Conservation (phyloP, 2,113 vertebrate genomes). For the Andinoacara biseriatus region DNA sequence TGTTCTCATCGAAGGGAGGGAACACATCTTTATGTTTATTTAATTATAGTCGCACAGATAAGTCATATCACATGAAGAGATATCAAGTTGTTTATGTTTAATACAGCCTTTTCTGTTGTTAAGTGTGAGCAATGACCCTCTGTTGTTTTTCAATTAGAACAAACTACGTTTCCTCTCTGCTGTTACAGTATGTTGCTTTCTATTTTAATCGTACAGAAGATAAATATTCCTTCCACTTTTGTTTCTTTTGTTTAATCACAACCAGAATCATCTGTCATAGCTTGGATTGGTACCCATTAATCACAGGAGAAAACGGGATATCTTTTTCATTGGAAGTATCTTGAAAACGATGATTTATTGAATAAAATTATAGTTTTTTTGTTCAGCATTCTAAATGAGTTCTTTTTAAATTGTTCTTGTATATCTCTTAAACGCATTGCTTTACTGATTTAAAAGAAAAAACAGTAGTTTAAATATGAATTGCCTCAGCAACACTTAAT, state of each 20-base stretch:
- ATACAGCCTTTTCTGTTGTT: slow-evolving; percentile 21
- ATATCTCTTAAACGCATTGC: slow-evolving; percentile 49
- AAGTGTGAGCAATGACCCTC: slow-evolving; percentile 8
- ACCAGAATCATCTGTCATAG: slow-evolving; percentile 14
- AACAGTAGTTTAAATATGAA: slow-evolving; percentile 73
- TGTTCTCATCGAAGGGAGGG: not conserved
- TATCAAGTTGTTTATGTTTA: slow-evolving; percentile 6
- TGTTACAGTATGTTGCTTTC: not conserved
- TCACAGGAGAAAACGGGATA: not conserved
- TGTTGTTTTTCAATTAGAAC: slow-evolving; percentile 1
- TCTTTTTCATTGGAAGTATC: slow-evolving; percentile 30
- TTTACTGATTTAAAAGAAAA: slow-evolving; percentile 30
- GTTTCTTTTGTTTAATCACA: not conserved
- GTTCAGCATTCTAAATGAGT: slow-evolving; percentile 54
- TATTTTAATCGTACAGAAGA: not conserved
- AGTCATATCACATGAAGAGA: not conserved
- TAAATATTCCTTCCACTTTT: not conserved
- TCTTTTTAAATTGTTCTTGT: slow-evolving; percentile 48
- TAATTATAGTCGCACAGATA: slow-evolving; percentile 33
- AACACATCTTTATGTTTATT: not conserved
- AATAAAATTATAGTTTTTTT: slow-evolving; percentile 50
- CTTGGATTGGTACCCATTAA: slow-evolving; percentile 22
- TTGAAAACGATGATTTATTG: slow-evolving; percentile 48
- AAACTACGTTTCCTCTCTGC: not conserved
- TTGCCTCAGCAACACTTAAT: slow-evolving; percentile 76